Evolutionary conservation across 64 coral and sea anemone genomes (phyloP).

Genomic region (Montipora foliosa): DNA sequence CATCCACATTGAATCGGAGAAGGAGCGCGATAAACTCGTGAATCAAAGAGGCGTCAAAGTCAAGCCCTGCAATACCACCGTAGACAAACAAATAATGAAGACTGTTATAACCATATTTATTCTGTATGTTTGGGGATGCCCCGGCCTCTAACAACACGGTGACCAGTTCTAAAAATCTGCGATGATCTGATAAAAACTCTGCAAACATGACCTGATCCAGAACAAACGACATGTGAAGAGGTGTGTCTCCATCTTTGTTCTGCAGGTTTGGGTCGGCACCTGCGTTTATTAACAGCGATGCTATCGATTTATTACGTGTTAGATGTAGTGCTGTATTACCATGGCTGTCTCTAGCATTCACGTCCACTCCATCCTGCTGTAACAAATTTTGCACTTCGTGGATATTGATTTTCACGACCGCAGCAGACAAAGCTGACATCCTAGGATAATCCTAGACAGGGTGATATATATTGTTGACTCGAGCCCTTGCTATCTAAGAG

Average conservation of each 20-base stretch:
- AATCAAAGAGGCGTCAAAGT: background rate
- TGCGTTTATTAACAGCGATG: background rate
- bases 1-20: constrained; percentile 33
- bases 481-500: too few relatives aligned
- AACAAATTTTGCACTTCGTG: too few relatives aligned
- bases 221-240: background rate
- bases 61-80: constrained; percentile 37
- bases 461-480: too few relatives aligned
- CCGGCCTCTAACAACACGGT: constrained; percentile 40
- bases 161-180: background rate
- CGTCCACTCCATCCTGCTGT: background rate
- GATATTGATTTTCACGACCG: too few relatives aligned
- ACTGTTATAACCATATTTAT: constrained; percentile 26
- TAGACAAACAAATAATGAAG: constrained; percentile 44
- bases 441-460: too few relatives aligned
- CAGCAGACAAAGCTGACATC: too few relatives aligned
- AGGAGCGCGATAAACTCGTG: background rate
- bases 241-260: constrained; percentile 43
- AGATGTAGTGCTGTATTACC: constrained; percentile 46
- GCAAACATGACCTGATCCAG: background rate
- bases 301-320: background rate
- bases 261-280: constrained; percentile 24
- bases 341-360: constrained; percentile 32
- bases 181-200: background rate
- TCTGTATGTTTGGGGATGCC: constrained; percentile 41